Conservation (phyloP, 37 sponge, comb jelly and placozoan species). For the Lycopodina hypogea region DNA sequence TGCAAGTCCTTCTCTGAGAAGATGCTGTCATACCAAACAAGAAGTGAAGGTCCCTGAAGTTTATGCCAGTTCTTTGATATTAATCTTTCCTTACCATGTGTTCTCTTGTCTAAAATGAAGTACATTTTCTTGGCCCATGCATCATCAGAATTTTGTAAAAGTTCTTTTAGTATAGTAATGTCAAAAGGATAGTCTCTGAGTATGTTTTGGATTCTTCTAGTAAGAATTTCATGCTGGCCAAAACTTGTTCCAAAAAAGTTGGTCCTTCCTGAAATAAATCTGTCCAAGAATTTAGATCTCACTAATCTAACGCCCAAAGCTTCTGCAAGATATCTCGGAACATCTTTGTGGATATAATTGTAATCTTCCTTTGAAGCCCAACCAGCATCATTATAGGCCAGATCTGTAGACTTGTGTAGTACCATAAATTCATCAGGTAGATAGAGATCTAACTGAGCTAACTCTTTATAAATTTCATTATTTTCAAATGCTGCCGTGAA, state of each 20-base stretch:
- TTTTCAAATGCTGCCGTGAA: background rate
- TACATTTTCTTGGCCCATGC: conserved; percentile 66
- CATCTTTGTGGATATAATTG: conserved; percentile 11
- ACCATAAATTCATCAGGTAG: conserved; percentile 30
- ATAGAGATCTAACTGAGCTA: background rate
- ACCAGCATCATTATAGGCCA: conserved; percentile 43
- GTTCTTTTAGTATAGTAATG: conserved; percentile 44
- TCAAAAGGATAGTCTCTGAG: conserved; percentile 43
- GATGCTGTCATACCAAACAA: conserved; percentile 50
- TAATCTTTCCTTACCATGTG: background rate
- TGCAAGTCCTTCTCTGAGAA: conserved; percentile 55
- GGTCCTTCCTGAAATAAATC: background rate
- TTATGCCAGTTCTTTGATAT: conserved; percentile 30
- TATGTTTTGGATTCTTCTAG: conserved; percentile 32
- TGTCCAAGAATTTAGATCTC: background rate
- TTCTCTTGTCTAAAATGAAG: conserved; percentile 60
- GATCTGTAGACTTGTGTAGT: conserved; percentile 8
- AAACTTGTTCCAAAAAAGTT: conserved; percentile 6
- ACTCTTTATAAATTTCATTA: background rate
- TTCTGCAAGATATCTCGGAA: conserved; percentile 20
- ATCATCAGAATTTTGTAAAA: conserved; percentile 86
- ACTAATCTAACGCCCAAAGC: conserved; percentile 7
- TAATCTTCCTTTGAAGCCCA: conserved; percentile 18
- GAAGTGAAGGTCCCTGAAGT: conserved; percentile 58
- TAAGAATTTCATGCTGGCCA: conserved; percentile 42